Percentiles rank a stretch among this genome's conserved stretches.
Evolutionary conservation across 2,113 vertebrate genomes (phyloP).

Genomic region (Atlantisia rogersi): DNA sequence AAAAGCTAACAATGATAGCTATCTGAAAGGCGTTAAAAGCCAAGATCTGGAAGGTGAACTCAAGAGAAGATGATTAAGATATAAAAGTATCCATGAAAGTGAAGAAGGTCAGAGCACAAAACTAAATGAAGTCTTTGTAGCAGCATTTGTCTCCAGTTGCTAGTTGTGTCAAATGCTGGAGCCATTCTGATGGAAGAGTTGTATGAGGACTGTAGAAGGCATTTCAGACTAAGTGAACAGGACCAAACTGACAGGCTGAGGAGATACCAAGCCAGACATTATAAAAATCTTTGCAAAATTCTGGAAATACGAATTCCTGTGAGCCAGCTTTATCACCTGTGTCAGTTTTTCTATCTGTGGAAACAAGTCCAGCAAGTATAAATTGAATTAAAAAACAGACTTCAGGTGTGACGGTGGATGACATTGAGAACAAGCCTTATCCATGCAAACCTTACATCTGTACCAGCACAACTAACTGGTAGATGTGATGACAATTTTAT

Average conservation of each 20-base stretch:
- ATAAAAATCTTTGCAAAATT: not conserved
- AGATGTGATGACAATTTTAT: not conserved
- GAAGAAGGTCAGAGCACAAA: not conserved
- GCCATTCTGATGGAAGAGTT: not conserved
- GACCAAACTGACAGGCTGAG: not conserved
- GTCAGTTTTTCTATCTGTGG: not conserved
- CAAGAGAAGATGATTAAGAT: not conserved
- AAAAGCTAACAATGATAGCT: not conserved
- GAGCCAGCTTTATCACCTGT: not conserved
- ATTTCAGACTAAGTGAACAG: not conserved
- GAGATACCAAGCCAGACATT: not conserved
- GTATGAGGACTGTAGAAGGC: not conserved
- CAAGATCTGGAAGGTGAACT: not conserved
- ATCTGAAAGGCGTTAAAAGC: not conserved
- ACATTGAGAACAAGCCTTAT: not conserved
- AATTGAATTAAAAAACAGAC: not conserved
- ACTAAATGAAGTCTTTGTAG: not conserved
- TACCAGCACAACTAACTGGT: not conserved
- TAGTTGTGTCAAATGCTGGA: not conserved
- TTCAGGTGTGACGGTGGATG: not conserved
- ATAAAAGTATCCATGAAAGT: not conserved
- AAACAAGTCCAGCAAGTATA: not conserved
- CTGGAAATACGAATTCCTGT: not conserved
- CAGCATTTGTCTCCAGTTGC: not conserved
- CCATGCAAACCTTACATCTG: not conserved